Evolutionary conservation across 2,888 invertebrate genomes (phyloP), one percentile per base, ranked within the genome.

Genomic region (Liopterus haemorrhoidalis): DNA sequence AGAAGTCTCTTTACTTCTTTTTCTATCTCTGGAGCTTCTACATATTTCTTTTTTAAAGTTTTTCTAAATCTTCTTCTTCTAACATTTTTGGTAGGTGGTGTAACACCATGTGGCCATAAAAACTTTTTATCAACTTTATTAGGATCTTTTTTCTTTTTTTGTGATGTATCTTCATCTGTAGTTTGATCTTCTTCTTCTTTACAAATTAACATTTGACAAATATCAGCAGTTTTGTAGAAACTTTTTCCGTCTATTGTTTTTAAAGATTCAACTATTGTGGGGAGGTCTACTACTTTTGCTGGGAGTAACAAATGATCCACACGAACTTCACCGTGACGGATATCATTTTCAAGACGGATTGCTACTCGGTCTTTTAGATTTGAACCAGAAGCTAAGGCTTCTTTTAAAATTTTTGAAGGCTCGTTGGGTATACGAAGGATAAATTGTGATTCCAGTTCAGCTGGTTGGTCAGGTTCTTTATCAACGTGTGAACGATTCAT

Each of bases 161-260:
- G 74, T 0, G 85, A 82, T 0, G 83, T 78, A 58, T 90, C 89
- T 56, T 89, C 89, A 57, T 86, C 86, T 0, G 78, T 72, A 3
- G 79, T 74, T 55, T 76, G 79, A 59, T 92, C 91, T 16, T 88
- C 87, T 57, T 92, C 92, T 56, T 88, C 86, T 68, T 85, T 88
- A 58, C 93, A 93, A 41, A 91, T 75, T 75, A 95, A 79, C 71
- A 83, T 74, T 75, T 96, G 97, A 58, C 90, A 90, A 50, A 99
- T 81, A 67, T 99, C 97, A 0, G 95, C 93, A 1, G 95, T 91
- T 73, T 99, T 99, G 64, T 97, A 99, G 59, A 97, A 91, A 59
- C 89, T 94, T 68, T 95, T 97, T 49, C 80, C 83, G 64, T 99
- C 99, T 42, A 96, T 89, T 0, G 95, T 95, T 72, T 99, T 99